Conservation (phyloP, 2,888 invertebrate species). For the Mantis religiosa region DNA sequence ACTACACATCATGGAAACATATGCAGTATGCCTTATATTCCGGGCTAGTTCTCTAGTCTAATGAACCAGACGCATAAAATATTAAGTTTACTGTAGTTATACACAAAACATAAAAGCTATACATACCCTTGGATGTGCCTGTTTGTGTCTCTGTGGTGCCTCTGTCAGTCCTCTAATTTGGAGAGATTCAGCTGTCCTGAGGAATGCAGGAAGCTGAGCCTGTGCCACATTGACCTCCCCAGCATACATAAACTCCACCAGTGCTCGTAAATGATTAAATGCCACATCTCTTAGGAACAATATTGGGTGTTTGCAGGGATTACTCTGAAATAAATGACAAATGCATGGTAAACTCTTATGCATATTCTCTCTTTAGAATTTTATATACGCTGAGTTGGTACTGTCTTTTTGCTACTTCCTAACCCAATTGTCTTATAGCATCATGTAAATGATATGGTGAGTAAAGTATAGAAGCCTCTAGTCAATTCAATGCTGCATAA, state of each 20-base stretch:
- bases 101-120: not conserved
- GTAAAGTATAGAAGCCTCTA: no score
- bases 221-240: slow-evolving; percentile 81
- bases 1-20: no score
- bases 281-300: slow-evolving; percentile 82
- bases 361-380: not conserved
- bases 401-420: no score
- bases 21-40: no score
- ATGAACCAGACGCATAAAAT: no score
- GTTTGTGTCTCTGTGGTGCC: slow-evolving; percentile 40
- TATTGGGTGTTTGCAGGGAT: slow-evolving; percentile 80
- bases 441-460: no score
- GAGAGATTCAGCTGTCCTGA: slow-evolving; percentile 73
- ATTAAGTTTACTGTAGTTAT: no score
- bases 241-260: slow-evolving; percentile 81
- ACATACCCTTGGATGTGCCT: slow-evolving; percentile 30
- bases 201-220: slow-evolving; percentile 68
- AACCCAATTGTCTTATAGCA: no score
- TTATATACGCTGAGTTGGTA: no score
- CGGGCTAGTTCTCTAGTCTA: no score
- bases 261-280: slow-evolving; percentile 69
- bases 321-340: slow-evolving; percentile 57
- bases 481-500: no score
- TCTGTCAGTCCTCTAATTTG: slow-evolving; percentile 76
- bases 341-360: not conserved